Evolutionary conservation across 2,113 vertebrate species (phyloP), one percentile per base, ranked within the genome.

Genomic region (Hassar affinis): DNA sequence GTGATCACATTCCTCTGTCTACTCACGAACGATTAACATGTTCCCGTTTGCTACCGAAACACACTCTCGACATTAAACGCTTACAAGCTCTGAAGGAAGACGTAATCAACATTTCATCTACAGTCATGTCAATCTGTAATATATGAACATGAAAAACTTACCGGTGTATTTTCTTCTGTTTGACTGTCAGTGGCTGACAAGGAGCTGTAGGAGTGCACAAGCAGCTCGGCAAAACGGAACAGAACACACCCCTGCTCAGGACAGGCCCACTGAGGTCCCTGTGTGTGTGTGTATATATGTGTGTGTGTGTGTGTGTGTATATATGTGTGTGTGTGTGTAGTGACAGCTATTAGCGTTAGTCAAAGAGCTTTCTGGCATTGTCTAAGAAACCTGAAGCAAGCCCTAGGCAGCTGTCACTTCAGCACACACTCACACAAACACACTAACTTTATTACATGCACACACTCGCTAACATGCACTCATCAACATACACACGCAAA

Each of bases 181-280:
- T 35, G 45, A 35, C 66, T 54, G 82, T 85, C 68, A 30, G 54
- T 82, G 64, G 33, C 33, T n/a, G 62, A 76, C 33, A 75, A 27
- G 56, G n/a, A 83, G 82, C 59, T 20, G 74, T 68, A 81, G 30
- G 35, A 78, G 61, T n/a, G 61, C 66, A 75, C 52, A 52, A 68
- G 74, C 33, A 45, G 74, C 74, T 57, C n/a, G 57, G 56, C 27
- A 18, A 30, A 47, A 47, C 45, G 11, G 56, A 68, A 71, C 42
- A 79, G 42, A 77, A 71, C 86, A 85, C 86, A 83, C 86, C 86
- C 80, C 86, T 84, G 69, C 69, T 72, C 30, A 57, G 68, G 80
- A 61, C 59, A 85, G 71, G 69, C 76, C 80, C 83, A 84, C 79
- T 14, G 45, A 80, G 81, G 59, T 84, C 71, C 49, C 15, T 20